Evolutionary conservation across 1,140 invertebrate genomes (phyloP).

Genomic region (Philopotamus ludificatus): DNA sequence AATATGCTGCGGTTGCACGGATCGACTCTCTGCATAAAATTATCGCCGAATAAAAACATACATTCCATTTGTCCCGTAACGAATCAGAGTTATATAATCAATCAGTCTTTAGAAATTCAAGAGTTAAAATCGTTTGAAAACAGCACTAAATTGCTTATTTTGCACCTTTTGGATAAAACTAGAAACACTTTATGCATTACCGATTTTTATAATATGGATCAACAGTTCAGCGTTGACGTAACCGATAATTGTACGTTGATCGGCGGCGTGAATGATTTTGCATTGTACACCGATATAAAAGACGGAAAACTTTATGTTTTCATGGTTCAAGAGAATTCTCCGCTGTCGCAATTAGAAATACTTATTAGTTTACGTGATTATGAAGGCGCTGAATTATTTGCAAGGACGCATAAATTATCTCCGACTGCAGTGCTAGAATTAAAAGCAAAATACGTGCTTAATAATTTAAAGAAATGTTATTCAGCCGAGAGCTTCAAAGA

Average conservation of each 20-base stretch:
- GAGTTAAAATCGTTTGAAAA: constrained; percentile 32
- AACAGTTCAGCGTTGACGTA: constrained; percentile 26
- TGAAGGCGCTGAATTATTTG: constrained; percentile 38
- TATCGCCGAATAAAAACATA: constrained; percentile 13
- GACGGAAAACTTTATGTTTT: constrained; percentile 32
- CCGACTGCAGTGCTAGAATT: constrained; percentile 34
- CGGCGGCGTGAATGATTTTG: constrained; percentile 31
- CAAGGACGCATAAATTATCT: constrained; percentile 32
- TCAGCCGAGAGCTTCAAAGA: constrained; percentile 25
- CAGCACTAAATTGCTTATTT: constrained; percentile 30
- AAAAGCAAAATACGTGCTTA: constrained; percentile 38
- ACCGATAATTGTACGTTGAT: constrained; percentile 31
- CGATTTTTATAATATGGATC: constrained; percentile 12
- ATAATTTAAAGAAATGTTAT: constrained; percentile 28
- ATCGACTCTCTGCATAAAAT: constrained; percentile 28
- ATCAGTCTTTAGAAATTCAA: not conserved
- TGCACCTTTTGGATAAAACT: not conserved
- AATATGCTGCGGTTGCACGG: constrained; percentile 16
- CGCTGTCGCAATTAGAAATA: constrained; percentile 36
- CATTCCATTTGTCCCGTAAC: constrained; percentile 33
- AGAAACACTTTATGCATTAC: constrained; percentile 21
- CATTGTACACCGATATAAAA: constrained; percentile 33
- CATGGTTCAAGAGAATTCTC: constrained; percentile 37
- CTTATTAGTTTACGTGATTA: constrained; percentile 34
- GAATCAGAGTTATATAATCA: constrained; percentile 22